Conservation (phyloP, 2,113 vertebrate genomes). For the Nesoenas mayeri region DNA sequence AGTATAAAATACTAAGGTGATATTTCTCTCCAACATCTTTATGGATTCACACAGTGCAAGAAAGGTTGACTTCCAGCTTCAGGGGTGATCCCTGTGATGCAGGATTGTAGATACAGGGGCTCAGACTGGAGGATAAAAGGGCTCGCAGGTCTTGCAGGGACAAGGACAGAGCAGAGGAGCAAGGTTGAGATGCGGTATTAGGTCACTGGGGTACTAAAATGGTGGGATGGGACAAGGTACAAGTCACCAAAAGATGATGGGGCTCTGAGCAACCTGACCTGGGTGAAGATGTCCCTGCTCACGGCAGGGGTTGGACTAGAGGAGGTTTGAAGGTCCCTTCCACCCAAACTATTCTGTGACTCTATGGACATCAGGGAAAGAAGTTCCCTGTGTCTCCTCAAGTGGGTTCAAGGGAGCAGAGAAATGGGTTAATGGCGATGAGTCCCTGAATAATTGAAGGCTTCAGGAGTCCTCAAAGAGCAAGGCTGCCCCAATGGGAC, state of each 20-base stretch:
- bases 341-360: too few relatives aligned
- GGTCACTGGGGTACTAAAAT: too few relatives aligned
- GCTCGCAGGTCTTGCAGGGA: not conserved
- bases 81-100: not conserved
- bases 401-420: not conserved
- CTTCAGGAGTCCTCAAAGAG: not conserved
- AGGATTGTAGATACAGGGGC: not conserved
- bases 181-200: not conserved
- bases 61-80: not conserved
- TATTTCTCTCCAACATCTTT: not conserved
- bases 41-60: not conserved
- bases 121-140: not conserved
- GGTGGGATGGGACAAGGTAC: not conserved
- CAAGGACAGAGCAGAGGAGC: not conserved
- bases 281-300: too few relatives aligned
- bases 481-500: not conserved
- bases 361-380: not conserved
- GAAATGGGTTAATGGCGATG: not conserved
- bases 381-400: not conserved
- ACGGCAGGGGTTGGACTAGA: too few relatives aligned
- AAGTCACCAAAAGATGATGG: not conserved
- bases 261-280: too few relatives aligned
- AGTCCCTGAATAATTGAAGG: not conserved
- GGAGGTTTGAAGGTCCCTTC: too few relatives aligned
- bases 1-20: not conserved